Evolutionary conservation across 2,113 vertebrate species (phyloP).

Genomic region (Atlantisia rogersi): DNA sequence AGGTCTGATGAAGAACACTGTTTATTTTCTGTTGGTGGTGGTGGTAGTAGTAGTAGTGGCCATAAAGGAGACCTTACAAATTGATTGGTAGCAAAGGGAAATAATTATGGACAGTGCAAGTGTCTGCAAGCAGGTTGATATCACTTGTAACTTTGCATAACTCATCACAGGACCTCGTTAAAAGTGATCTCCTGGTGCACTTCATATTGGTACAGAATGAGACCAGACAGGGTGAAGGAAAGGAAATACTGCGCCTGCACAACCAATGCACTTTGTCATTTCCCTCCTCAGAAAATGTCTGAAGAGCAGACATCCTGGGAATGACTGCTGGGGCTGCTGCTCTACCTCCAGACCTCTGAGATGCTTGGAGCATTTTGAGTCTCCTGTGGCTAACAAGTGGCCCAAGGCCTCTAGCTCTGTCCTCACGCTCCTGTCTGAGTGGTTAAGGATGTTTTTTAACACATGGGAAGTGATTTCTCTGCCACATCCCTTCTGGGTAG

Average conservation of each 20-base stretch:
- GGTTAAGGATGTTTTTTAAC: not conserved
- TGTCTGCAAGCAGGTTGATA: not conserved
- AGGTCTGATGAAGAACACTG: not conserved
- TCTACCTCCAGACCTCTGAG: not conserved
- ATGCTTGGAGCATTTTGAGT: not conserved
- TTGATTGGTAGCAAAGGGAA: not conserved
- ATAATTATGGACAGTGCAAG: not conserved
- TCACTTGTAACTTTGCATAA: not conserved
- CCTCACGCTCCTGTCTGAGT: not conserved
- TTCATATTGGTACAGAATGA: not conserved
- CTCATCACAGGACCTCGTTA: rapidly evolving
- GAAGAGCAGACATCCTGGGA: not conserved
- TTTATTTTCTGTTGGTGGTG: not conserved
- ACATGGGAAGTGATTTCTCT: conserved; percentile 23
- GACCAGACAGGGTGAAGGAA: not conserved
- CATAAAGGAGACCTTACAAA: not conserved
- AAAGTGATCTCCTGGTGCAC: not conserved
- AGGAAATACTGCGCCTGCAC: not conserved
- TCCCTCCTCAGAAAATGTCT: not conserved
- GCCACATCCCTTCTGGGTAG: not conserved
- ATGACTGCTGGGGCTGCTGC: not conserved
- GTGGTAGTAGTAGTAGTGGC: not conserved
- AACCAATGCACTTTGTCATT: not conserved
- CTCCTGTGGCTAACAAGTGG: not conserved
- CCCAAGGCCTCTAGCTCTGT: not conserved